Evolutionary conservation across 2,888 invertebrate genomes (phyloP), one percentile per base, ranked within the genome.

Genomic region (Galerucella pusilla): DNA sequence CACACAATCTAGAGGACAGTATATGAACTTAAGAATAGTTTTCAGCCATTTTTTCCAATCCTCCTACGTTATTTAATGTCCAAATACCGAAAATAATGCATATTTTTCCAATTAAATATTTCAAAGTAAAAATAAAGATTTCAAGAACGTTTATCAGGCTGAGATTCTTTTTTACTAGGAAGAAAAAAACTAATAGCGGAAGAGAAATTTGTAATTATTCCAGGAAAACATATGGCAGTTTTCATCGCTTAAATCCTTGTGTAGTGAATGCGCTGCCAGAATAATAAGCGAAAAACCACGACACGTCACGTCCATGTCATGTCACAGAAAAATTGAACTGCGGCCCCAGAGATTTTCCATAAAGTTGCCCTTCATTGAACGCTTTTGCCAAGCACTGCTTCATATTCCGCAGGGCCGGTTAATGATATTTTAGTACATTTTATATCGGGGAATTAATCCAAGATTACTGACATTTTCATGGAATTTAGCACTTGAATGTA

Each of bases 311-410:
- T 73, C 59, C 73, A 60, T 49, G 66, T 73, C 69, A 60, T 75
- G 75, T 75, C 69, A 57, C 68, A 52, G 75, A 73, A 72, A 75
- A 75, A 75, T 73, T 73, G 69, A 69, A 75, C 64, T 65, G 20
- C 72, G 65, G 63, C 64, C 60, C 71, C 70, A n/a, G 68, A 70
- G 66, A 74, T 70, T 74, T 70, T 74, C 70, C 74, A 70, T 74
- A 70, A 70, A 64, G 73, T 59, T 73, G 63, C 20, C 70, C 61
- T 61, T 70, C 60, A 16, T 63, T 42, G 49, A 35, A 49, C 49
- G 59, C 10, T 65, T 65, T 65, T 45, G n/a, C 64, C 35, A 64
- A 64, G 42, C 45, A 64, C 45, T 64, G n/a, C n/a, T 42, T 45
- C 46, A 45, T 45, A 16, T 57, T 57, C 9, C 7, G 16, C 57